phyloP scores from a whole-genome alignment of 2,113 vertebrate genomes.

The Lipotes vexillifer region DNA sequence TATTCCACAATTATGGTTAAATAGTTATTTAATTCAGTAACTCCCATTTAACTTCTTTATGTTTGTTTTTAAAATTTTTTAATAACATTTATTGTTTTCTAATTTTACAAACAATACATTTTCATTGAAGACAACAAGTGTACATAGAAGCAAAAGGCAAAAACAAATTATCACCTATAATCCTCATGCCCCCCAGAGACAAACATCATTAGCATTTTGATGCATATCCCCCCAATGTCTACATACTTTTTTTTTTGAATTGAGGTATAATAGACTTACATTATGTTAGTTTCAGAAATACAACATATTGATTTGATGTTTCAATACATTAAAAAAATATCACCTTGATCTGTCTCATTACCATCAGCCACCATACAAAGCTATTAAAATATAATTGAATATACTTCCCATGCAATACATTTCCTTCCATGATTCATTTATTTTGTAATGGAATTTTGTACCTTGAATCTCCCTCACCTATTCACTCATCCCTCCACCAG shows the following conservation, averaged over 20 bases:
- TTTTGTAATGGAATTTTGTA: neutral
- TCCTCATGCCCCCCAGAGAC: neutral
- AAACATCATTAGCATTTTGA: neutral
- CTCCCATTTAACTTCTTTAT: neutral
- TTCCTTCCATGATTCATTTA: neutral
- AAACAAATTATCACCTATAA: neutral
- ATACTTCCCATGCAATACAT: neutral
- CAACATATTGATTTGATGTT: neutral
- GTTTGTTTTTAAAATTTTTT: neutral
- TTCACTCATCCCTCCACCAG: neutral
- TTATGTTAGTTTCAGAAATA: neutral
- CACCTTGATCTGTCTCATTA: neutral
- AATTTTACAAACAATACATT: neutral
- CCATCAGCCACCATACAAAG: neutral
- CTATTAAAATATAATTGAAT: neutral
- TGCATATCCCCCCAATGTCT: neutral
- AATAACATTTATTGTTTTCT: neutral
- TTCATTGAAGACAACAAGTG: neutral
- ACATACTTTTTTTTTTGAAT: neutral
- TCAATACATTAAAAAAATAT: neutral
- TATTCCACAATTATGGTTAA: neutral
- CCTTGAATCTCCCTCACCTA: too few relatives aligned
- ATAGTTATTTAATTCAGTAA: slow-evolving; percentile 14
- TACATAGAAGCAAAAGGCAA: neutral
- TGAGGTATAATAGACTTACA: neutral